Evolutionary conservation across 2,113 vertebrate genomes (phyloP).

Genomic region (Colossoma macropomum): DNA sequence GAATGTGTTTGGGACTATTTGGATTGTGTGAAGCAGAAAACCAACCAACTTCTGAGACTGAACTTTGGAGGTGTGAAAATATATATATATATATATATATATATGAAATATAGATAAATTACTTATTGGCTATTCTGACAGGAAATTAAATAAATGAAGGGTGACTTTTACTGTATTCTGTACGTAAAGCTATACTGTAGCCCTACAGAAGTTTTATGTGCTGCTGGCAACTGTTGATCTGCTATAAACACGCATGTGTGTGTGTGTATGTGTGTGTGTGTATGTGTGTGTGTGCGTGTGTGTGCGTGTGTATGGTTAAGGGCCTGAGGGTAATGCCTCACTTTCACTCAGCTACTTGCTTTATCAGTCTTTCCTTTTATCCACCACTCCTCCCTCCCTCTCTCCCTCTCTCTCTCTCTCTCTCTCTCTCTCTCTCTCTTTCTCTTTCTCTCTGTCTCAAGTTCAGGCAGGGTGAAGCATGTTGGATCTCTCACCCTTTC

Average conservation of each 20-base stretch:
- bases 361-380: slow-evolving; percentile 54
- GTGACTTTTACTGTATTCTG: no score
- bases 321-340: slow-evolving; percentile 34
- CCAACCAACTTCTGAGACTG: no score
- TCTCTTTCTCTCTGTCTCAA: neutral
- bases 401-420: slow-evolving; percentile 43
- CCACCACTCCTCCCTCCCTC: slow-evolving; percentile 48
- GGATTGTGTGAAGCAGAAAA: no score
- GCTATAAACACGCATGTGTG: slow-evolving; percentile 27
- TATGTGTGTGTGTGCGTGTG: slow-evolving; percentile 30
- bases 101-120: no score
- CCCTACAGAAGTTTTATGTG: neutral
- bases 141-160: no score
- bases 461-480: slow-evolving; percentile 18
- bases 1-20: no score
- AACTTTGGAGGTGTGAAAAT: no score
- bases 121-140: no score
- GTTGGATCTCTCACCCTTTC: neutral
- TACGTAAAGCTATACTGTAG: no score
- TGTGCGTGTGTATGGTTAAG: slow-evolving; percentile 47
- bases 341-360: slow-evolving; percentile 34
- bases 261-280: slow-evolving; percentile 33
- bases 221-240: slow-evolving; percentile 8
- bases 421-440: slow-evolving; percentile 1
- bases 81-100: no score